Conservation (phyloP, 2,113 vertebrate species). For the Microtus richardsoni region DNA sequence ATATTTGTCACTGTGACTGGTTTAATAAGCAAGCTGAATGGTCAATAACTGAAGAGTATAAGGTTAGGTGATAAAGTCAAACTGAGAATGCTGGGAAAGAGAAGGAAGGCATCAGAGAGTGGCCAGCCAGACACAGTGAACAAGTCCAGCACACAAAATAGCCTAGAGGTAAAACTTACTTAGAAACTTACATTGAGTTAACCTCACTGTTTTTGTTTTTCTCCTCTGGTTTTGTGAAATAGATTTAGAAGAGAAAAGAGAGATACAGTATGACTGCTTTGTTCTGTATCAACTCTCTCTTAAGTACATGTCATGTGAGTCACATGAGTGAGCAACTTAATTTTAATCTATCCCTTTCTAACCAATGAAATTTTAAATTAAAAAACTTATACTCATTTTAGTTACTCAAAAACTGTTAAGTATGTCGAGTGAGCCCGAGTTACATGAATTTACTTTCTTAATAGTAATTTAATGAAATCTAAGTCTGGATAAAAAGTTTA, state of each 20-base stretch:
- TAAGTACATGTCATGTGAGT: background rate
- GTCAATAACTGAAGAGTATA: no score
- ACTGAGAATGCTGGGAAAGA: no score
- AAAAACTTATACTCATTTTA: background rate
- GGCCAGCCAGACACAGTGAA: no score
- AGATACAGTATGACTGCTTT: background rate
- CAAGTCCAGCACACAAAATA: no score
- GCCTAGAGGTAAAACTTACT: background rate
- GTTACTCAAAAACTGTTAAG: background rate
- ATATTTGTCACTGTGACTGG: no score
- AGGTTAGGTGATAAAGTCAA: no score
- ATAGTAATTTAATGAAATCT: background rate
- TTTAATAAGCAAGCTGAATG: no score
- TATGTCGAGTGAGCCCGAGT: background rate
- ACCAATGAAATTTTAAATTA: background rate
- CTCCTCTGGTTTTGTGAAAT: background rate
- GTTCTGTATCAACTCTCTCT: background rate
- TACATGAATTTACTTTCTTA: background rate
- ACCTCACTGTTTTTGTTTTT: background rate
- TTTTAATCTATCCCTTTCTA: conserved; percentile 12
- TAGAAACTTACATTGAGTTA: background rate
- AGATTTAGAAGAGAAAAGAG: background rate
- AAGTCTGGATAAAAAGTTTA: background rate
- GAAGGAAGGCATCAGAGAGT: no score
- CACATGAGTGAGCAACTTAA: background rate